These are phyloP conservation scores for Cryptomyrus ogoouensis DNA, from an alignment of 2,113 vertebrate genomes.

Conservation along the genomic window DNA sequence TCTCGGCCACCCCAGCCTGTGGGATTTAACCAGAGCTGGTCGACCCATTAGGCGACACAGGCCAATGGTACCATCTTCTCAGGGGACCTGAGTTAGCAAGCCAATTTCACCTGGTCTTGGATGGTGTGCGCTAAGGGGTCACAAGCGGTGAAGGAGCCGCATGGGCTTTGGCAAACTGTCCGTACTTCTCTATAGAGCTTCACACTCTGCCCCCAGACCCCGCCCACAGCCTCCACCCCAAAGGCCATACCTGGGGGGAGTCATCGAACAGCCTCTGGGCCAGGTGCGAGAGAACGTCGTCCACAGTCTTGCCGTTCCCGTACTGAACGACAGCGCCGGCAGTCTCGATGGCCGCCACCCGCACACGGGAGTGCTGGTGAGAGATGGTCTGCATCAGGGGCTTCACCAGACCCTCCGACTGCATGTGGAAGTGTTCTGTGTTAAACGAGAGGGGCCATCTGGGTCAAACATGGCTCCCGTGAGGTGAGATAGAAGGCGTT, in stretches of 20 bases:
- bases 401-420: constrained; percentile 79
- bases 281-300: constrained; percentile 85
- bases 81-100: neutral
- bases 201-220: neutral
- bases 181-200: neutral
- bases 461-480: neutral
- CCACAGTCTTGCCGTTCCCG: constrained; percentile 74
- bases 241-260: constrained; percentile 72
- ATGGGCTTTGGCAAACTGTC: neutral
- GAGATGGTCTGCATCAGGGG: constrained; percentile 84
- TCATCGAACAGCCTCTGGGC: constrained; percentile 91
- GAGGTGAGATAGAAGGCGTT: neutral
- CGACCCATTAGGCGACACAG: neutral
- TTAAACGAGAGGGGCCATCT: neutral
- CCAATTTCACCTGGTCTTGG: no score
- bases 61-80: neutral
- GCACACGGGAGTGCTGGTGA: constrained; percentile 87
- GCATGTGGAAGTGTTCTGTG: constrained; percentile 88
- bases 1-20: neutral
- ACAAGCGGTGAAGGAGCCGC: neutral
- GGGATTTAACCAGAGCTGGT: neutral
- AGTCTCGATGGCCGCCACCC: constrained; percentile 76
- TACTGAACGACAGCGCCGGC: constrained; percentile 78
- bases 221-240: neutral
- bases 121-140: neutral